Percentiles rank a stretch among this genome's conserved stretches.
Conservation (phyloP, 1,140 invertebrate species). For the Pseudomyrmex gracilis region DNA sequence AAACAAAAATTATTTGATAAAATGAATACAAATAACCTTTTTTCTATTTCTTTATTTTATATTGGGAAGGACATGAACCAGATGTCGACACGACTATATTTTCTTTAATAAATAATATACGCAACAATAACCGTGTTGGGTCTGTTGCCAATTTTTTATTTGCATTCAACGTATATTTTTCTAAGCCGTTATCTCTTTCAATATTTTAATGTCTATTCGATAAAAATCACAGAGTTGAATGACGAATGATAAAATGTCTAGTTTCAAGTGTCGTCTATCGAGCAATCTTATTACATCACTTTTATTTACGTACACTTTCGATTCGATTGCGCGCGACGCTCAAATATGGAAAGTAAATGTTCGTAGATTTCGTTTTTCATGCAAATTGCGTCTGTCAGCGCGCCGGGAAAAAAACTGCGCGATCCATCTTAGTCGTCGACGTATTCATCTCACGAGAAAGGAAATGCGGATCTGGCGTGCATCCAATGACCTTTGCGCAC, state of each 20-base stretch:
- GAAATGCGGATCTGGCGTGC: conserved; percentile 76
- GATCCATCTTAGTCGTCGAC: conserved; percentile 73
- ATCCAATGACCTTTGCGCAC: conserved; percentile 58
- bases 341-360: conserved; percentile 26
- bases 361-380: conserved; percentile 59
- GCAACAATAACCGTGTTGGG: too few species aligned
- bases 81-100: too few species aligned
- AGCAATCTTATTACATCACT: neutral
- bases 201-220: too few species aligned
- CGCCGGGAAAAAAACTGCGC: conserved; percentile 76
- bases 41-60: too few species aligned
- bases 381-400: conserved; percentile 73
- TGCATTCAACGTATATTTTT: too few species aligned
- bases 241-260: too few species aligned
- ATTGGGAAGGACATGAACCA: too few species aligned
- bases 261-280: too few species aligned
- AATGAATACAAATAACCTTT: neutral
- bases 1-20: neutral
- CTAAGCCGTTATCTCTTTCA: too few species aligned
- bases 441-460: conserved; percentile 69
- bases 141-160: too few species aligned
- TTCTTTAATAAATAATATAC: too few species aligned
- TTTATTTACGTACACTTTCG: neutral
- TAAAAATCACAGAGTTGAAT: too few species aligned
- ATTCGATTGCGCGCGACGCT: conserved; percentile 7